Evolutionary conservation across 2,888 invertebrate species (phyloP).

Genomic region (Calameuta filiformis): DNA sequence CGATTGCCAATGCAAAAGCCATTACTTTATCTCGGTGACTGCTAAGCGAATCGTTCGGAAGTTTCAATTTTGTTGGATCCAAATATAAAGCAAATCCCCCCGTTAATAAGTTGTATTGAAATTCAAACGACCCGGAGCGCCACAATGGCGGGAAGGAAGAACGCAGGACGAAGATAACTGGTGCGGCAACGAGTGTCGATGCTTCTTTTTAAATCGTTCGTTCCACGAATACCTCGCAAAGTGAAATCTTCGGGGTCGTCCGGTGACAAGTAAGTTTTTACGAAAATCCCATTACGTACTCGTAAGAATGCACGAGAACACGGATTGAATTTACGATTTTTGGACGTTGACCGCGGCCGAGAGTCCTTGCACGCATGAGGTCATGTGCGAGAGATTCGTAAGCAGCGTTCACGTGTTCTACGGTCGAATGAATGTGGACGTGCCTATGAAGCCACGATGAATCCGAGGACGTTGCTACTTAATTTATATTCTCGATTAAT

Average conservation of each 20-base stretch:
- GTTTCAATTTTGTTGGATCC: not conserved
- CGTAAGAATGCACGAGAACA: not conserved
- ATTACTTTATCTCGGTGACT: not conserved
- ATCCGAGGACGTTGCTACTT: not conserved
- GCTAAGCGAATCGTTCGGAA: not conserved
- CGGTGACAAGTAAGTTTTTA: slow-evolving; percentile 10
- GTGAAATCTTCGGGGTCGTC: slow-evolving; percentile 17
- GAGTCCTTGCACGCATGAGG: not conserved
- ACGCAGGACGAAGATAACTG: not conserved
- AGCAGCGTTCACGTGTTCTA: not conserved
- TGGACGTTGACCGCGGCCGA: not conserved
- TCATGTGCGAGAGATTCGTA: not conserved
- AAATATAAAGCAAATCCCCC: not conserved
- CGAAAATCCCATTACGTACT: not conserved
- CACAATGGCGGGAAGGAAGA: not conserved
- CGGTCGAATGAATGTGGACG: not conserved
- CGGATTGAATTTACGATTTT: not conserved
- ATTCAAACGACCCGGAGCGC: not conserved
- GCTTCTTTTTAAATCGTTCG: not conserved
- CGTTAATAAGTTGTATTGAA: not conserved
- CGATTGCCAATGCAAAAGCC: not conserved
- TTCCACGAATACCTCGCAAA: slow-evolving; percentile 24
- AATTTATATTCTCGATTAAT: not conserved
- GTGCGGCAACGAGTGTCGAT: not conserved
- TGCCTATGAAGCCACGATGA: not conserved